These are phyloP conservation scores for Procambarus virginalis DNA, from an alignment of 1,140 invertebrate species.

Conservation along the genomic window DNA sequence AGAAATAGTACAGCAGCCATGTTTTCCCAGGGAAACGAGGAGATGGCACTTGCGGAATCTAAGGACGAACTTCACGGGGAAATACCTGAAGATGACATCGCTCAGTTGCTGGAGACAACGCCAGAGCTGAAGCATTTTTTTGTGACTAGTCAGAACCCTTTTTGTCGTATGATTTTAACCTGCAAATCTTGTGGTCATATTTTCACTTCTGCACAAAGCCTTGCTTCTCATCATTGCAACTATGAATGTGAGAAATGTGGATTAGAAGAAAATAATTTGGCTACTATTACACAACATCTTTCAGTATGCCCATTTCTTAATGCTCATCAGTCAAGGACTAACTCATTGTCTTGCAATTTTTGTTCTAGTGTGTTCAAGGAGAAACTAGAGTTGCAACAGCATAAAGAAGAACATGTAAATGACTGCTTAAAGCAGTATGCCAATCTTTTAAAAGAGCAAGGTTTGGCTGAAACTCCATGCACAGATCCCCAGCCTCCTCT, in stretches of 20 bases:
- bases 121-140: slow-evolving; percentile 34
- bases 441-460: slow-evolving; percentile 47
- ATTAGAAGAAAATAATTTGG: slow-evolving; percentile 9
- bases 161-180: slow-evolving; percentile 3
- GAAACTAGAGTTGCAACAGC: not conserved
- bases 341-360: slow-evolving; percentile 29
- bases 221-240: slow-evolving; percentile 22
- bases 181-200: slow-evolving; percentile 31
- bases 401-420: slow-evolving; percentile 27
- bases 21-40: slow-evolving; percentile 53
- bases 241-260: slow-evolving; percentile 21
- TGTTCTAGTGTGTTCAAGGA: slow-evolving; percentile 7
- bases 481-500: slow-evolving; percentile 31
- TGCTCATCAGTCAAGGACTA: not conserved
- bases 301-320: not conserved
- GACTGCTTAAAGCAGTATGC: slow-evolving; percentile 53
- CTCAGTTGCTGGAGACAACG: slow-evolving; percentile 22
- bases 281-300: slow-evolving; percentile 4
- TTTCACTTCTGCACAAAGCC: slow-evolving; percentile 22
- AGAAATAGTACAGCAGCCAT: slow-evolving; percentile 15
- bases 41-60: not conserved
- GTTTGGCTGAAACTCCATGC: slow-evolving; percentile 38
- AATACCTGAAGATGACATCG: slow-evolving; percentile 18
- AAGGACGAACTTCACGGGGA: slow-evolving; percentile 23
- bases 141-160: slow-evolving; percentile 1